Base-by-base conservation (phyloP, 2,888 invertebrate genomes). In the Ernsta delagoae region DNA sequence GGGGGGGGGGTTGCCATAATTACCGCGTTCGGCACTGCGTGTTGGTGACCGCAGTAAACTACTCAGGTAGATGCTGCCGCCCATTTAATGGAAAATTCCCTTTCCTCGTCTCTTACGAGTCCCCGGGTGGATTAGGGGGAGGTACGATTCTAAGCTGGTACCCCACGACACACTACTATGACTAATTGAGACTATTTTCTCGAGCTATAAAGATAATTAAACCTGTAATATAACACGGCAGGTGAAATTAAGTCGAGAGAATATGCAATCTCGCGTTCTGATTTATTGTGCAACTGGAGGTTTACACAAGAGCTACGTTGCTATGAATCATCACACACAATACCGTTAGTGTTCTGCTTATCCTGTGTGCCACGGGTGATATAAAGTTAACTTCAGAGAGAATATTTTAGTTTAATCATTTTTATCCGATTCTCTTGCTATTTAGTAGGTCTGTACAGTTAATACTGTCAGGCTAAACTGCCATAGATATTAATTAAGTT, bases 161-260 rank as follows among this genome's bases (percentile, higher is more conserved):
- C n/a, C n/a, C n/a, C n/a, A n/a, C n/a, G n/a, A n/a, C n/a, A 24
- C 24, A 3, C 24, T 24, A 24, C 24, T 1, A 24, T 9, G 4
- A 53, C 24, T 53, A 24, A 53, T 24, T 5, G 50, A 53, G 24
- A 24, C 0, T 16, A 24, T 24, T 53, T 53, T 24, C 53, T 53
- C 9, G 53, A 24, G 53, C 53, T 9, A 24, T 53, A 53, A 24
- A 53, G 53, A 53, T 53, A 53, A 53, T 53, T 53, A 53, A 53
- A 73, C 75, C 71, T 72, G 71, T 60, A 70, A 57, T 69, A 72
- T 70, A 71, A 74, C 75, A 74, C 72, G 77, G 76, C 79, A 80
- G 79, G 79, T 79, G 83, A 86, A 85, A 86, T 87, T 86, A 87
- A 83, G 84, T 79, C 75, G 79, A 74, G 75, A 78, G 79, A 78